These are phyloP conservation scores for Drosophila pallidifrons DNA, from an alignment of 1,140 invertebrate genomes.

Conservation along the genomic window DNA sequence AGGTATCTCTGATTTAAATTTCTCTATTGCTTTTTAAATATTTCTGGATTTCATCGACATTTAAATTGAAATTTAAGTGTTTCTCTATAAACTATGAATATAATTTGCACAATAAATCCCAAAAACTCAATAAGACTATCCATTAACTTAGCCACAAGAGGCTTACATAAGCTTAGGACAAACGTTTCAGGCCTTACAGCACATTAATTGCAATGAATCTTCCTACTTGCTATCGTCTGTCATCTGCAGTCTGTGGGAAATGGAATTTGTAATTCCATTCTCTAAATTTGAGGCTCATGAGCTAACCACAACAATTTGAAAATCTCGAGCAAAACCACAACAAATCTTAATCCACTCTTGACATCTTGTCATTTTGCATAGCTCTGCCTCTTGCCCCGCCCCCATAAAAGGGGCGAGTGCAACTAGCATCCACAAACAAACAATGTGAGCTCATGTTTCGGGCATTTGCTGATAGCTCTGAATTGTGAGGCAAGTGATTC, in stretches of 20 bases:
- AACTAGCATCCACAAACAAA: constrained; percentile 13
- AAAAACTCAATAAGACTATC: no score
- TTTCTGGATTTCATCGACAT: no score
- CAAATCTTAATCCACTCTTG: constrained; percentile 41
- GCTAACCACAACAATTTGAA: constrained; percentile 36
- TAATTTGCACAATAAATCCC: no score
- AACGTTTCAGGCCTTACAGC: background rate
- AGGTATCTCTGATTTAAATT: no score
- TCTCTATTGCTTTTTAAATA: no score
- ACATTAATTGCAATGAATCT: background rate
- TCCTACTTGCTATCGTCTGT: background rate
- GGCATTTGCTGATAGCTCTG: constrained; percentile 29
- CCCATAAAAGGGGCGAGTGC: background rate
- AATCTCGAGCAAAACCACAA: constrained; percentile 17
- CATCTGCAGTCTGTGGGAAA: background rate
- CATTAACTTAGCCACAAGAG: background rate
- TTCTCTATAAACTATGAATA: no score
- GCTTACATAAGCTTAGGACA: background rate
- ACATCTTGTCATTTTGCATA: constrained; percentile 47
- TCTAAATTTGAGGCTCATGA: background rate
- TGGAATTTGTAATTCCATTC: background rate
- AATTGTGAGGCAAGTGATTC: constrained; percentile 35
- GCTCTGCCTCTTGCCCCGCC: constrained; percentile 17
- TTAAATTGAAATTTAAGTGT: no score
- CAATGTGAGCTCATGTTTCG: constrained; percentile 48